A percentile compares a stretch with the other conserved stretches of the same genome.
phyloP scores from a whole-genome alignment of 2,888 invertebrate species.

The Acholoe squamosa region DNA sequence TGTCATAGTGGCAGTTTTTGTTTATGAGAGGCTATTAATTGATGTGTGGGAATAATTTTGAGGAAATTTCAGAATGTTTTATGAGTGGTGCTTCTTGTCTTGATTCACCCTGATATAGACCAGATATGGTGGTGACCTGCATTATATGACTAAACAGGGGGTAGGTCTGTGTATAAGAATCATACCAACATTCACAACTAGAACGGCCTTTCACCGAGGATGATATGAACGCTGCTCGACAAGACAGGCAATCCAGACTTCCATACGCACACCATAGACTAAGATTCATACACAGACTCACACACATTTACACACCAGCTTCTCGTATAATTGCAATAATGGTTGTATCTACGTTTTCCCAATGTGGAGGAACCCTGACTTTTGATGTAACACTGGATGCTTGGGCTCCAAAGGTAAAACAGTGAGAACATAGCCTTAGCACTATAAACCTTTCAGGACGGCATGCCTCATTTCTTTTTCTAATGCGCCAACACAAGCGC shows the following conservation, averaged over 20 bases:
- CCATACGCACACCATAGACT: not conserved
- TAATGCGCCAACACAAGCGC: too few species aligned
- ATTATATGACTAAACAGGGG: not conserved
- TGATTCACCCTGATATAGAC: not conserved
- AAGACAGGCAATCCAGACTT: not conserved
- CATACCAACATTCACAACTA: not conserved
- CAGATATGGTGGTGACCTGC: not conserved
- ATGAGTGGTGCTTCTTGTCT: not conserved
- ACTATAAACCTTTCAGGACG: too few species aligned
- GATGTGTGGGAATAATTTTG: not conserved
- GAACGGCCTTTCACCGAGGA: not conserved
- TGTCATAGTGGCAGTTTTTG: not conserved
- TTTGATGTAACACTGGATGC: too few species aligned
- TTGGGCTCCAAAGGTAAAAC: too few species aligned
- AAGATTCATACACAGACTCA: not conserved
- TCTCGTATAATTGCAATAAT: too few species aligned
- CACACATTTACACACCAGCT: not conserved
- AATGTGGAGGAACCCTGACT: too few species aligned
- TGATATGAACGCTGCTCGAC: slow-evolving; percentile 21
- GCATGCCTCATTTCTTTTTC: too few species aligned
- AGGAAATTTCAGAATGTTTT: not conserved
- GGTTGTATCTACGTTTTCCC: too few species aligned
- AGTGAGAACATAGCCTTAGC: too few species aligned
- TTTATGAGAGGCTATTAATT: not conserved
- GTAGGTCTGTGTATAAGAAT: slow-evolving; percentile 21